Base-by-base conservation (phyloP, 1,140 invertebrate genomes). In the Phymastichus coffea region DNA sequence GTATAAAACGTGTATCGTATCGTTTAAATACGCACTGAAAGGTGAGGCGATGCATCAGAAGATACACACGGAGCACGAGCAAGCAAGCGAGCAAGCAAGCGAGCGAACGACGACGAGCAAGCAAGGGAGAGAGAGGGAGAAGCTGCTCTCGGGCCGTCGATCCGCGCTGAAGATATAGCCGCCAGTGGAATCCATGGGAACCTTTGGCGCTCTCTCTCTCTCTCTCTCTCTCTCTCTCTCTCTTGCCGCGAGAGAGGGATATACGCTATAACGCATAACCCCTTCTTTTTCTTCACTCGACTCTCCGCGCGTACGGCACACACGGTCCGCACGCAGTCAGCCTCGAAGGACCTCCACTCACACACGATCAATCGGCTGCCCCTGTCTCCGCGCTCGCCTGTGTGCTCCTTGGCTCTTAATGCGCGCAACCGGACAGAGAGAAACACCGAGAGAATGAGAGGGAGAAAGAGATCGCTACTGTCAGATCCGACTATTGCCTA, bases 21-120 rank as follows among this genome's bases (percentile, higher is more conserved):
- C 78, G 78, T 78, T 80, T 80, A 80, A 80, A 80, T 80, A 80
- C 78, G 77, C 78, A 80, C 78, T 80, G 78, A 80, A 80, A 80
- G 78, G 78, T 80, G 78, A 80, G 78, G 77, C 75, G 78, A 80
- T 80, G 78, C 74, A 80, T 80, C 76, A 78, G 77, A 63, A 80
- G 78, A 80, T 80, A 80, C 76, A 75, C 75, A n/a, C n/a, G n/a
- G n/a, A n/a, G n/a, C n/a, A n/a, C 67, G 70, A 66, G 74, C 28
- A 22, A 25, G 30, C 20, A 9, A 35, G 28, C 7, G 20, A 4
- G 33, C 22, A 55, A 47, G 43, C 23, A 35, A 23, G 25, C 25
- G 35, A 26, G 35, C 19, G 28, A 44, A 25, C 30, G 46, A 25
- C n/a, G 41, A 37, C 38, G 43, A 46, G 25, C 30, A 44, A 57